phyloP scores from a whole-genome alignment of 1,140 invertebrate species.

The Phocides pigmalion region DNA sequence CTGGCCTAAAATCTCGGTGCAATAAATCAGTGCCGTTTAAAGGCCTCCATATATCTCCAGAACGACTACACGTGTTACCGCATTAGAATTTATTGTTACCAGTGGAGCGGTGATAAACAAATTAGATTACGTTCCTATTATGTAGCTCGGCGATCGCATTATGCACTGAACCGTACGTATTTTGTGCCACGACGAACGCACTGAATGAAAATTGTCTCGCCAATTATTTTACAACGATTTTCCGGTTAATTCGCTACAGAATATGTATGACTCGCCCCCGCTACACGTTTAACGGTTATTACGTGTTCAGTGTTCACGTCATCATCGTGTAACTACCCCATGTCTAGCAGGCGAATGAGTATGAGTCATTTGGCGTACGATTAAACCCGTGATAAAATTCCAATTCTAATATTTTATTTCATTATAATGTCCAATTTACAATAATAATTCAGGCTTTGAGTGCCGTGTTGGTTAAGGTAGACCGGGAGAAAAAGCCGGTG shows the following conservation, averaged over 20 bases:
- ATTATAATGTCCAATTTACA: too few relatives aligned
- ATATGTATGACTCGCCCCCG: background rate
- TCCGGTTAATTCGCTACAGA: slow-evolving; percentile 3
- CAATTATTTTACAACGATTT: slow-evolving; percentile 20
- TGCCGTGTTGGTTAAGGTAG: too few relatives aligned
- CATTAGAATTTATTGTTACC: slow-evolving; percentile 10
- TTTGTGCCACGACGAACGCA: background rate
- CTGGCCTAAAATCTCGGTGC: slow-evolving; percentile 4
- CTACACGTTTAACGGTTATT: background rate
- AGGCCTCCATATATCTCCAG: slow-evolving; percentile 1
- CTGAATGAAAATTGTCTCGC: background rate
- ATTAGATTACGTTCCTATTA: slow-evolving; percentile 11
- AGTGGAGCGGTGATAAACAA: slow-evolving; percentile 10
- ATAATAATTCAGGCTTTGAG: too few relatives aligned
- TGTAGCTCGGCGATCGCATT: background rate
- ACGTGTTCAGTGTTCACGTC: background rate
- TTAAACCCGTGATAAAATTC: too few relatives aligned
- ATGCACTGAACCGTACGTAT: background rate
- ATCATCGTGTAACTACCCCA: background rate
- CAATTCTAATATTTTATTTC: too few relatives aligned
- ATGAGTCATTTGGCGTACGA: background rate
- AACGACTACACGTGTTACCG: slow-evolving; percentile 19
- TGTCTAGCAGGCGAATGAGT: too few relatives aligned
- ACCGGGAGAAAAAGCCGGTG: too few relatives aligned
- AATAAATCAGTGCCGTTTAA: slow-evolving; percentile 14